Evolutionary conservation across 1,140 invertebrate genomes (phyloP), one percentile per base, ranked within the genome.

Genomic region (Drosophila ogumai): DNA sequence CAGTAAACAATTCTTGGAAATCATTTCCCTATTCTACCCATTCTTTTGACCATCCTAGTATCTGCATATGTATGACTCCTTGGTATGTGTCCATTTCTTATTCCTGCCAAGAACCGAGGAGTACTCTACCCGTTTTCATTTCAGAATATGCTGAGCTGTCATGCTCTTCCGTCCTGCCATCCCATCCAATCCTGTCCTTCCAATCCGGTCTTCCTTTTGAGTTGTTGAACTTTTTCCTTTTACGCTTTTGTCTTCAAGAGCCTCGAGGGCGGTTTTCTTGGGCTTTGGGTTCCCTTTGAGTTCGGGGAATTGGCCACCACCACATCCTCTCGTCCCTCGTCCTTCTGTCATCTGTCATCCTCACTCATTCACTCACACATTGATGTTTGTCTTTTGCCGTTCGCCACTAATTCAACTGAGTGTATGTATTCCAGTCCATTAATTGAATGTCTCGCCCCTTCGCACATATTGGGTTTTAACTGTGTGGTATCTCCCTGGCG

Each of bases 381-480:
- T 60, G 75, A 61, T 72, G 61, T 86, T 86, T 82, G 71, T 72
- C 82, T 82, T 84, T 81, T 81, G 59, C 46, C 71, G 44, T 63
- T 65, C 74, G 69, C 75, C 64, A 69, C 68, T 82, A 82, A 79
- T 69, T 82, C 64, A 52, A 63, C 49, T 60, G 49, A 82, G 66
- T 57, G 43, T 69, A 32, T 54, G 22, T 61, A 78, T 86, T 86
- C 84, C 82, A 87, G 79, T 82, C 75, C 66, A 87, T 79, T 86
- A 87, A 86, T 86, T 82, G 85, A 87, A 76, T 58, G 75, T 67
- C 54, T 36, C 77, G 58, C 32, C 75, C 67, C 44, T 63, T 50
- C 19, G 47, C 46, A 38, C 73, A 71, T 65, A 78, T 67, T 69
- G 64, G 59, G 58, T 81, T 78, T 81, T 81, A 66, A 82, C 75